Percentiles rank a stretch among this genome's conserved stretches.
These are phyloP conservation scores for Acanthosepion esculentum DNA, from an alignment of 2,888 invertebrate genomes.

Conservation along the genomic window DNA sequence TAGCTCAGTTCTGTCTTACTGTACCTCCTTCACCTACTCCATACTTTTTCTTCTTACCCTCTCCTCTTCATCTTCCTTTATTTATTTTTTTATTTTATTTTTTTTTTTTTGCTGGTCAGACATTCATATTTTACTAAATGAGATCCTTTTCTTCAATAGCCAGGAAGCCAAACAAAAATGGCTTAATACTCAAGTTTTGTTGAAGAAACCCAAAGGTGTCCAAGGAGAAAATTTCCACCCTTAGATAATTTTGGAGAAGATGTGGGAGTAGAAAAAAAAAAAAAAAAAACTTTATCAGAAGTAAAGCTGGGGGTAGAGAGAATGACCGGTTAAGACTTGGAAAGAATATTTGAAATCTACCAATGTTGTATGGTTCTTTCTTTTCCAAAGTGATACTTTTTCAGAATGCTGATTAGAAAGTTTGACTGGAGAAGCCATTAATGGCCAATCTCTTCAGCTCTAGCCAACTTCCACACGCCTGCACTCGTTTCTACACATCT, in stretches of 20 bases:
- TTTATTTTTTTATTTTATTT: neutral
- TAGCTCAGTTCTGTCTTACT: neutral
- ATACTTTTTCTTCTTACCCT: neutral
- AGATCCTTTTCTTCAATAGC: too few relatives aligned
- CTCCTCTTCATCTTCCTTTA: too few relatives aligned
- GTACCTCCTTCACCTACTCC: neutral
- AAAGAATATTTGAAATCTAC: constrained; percentile 13
- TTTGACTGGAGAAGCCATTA: neutral
- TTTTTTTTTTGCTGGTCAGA: neutral
- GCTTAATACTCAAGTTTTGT: too few relatives aligned
- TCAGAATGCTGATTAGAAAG: neutral
- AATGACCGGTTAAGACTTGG: neutral
- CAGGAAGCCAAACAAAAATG: too few relatives aligned
- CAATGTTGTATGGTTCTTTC: neutral
- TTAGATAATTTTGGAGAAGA: neutral
- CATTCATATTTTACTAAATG: neutral
- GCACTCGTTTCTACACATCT: neutral
- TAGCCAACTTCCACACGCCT: neutral
- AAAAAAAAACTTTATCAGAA: neutral
- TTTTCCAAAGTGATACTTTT: neutral
- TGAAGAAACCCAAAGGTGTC: neutral
- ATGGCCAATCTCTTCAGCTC: neutral
- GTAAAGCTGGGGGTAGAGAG: neutral
- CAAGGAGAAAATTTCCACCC: neutral
- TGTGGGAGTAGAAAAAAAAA: neutral